phyloP scores from a whole-genome alignment of 2,113 vertebrate genomes.

The Rhynchopsitta pachyrhyncha region DNA sequence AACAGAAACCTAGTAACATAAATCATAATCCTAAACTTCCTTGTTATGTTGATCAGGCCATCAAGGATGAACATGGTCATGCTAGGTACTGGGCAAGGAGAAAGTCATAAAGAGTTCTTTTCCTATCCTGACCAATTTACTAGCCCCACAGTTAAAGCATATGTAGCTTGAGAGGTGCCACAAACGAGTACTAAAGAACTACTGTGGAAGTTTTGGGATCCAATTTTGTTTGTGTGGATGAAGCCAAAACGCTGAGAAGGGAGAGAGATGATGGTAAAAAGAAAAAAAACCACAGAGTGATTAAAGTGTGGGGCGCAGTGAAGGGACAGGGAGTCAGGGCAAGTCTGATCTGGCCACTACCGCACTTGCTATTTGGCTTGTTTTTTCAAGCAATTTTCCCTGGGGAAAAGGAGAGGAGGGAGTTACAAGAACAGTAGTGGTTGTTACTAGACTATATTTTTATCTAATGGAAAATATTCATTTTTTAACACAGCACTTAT shows the following conservation, averaged over 20 bases:
- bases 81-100: neutral
- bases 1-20: neutral
- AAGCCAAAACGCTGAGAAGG: neutral
- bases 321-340: neutral
- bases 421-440: neutral
- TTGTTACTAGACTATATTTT: neutral
- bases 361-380: neutral
- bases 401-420: no score
- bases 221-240: neutral
- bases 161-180: rapidly evolving
- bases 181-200: neutral
- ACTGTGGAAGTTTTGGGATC: neutral
- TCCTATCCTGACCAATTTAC: neutral
- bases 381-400: neutral
- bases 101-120: neutral
- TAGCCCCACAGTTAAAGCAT: neutral
- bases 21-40: neutral
- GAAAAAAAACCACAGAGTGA: neutral
- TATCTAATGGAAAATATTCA: neutral
- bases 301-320: neutral
- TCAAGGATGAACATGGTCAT: neutral
- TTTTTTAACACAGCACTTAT: neutral
- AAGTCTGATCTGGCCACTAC: neutral
- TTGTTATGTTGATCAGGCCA: neutral
- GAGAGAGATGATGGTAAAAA: neutral